These are phyloP conservation scores for Kuschelorhynchus macadamiae DNA, from an alignment of 2,888 invertebrate genomes.

Conservation along the genomic window DNA sequence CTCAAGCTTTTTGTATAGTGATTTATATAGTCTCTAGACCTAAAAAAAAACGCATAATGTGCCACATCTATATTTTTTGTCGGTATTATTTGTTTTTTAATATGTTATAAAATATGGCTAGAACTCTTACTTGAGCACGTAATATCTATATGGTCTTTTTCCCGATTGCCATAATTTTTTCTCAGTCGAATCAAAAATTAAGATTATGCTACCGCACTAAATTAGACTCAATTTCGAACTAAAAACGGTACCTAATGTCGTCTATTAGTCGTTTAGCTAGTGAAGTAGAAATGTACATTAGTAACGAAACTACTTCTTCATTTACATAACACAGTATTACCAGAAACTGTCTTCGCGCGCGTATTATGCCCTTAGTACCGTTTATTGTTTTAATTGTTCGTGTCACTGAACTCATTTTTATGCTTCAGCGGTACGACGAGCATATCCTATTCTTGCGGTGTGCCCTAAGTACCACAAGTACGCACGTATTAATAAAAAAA, in stretches of 20 bases:
- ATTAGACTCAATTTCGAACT: conserved; percentile 35
- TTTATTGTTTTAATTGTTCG: conserved; percentile 40
- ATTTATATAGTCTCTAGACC: no score
- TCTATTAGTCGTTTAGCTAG: conserved; percentile 30
- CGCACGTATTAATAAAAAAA: conserved; percentile 11
- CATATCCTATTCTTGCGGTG: conserved; percentile 31
- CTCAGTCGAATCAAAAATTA: background rate
- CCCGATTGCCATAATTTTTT: no score
- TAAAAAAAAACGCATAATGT: no score
- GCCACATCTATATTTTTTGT: no score
- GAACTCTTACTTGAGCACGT: no score
- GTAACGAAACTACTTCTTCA: conserved; percentile 29
- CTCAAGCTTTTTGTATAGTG: no score
- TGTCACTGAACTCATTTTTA: conserved; percentile 48
- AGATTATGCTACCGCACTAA: conserved; percentile 21
- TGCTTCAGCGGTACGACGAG: conserved; percentile 28
- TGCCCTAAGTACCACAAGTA: conserved; percentile 6
- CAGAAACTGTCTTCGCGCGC: conserved; percentile 23
- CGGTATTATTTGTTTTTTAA: no score
- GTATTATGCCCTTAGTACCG: conserved; percentile 36
- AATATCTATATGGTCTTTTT: no score
- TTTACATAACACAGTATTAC: conserved; percentile 37
- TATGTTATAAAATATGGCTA: no score
- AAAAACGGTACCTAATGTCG: conserved; percentile 48
- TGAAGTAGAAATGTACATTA: conserved; percentile 33